Evolutionary conservation across 2,113 vertebrate genomes (phyloP).

Genomic region (Meleagris gallopavo): DNA sequence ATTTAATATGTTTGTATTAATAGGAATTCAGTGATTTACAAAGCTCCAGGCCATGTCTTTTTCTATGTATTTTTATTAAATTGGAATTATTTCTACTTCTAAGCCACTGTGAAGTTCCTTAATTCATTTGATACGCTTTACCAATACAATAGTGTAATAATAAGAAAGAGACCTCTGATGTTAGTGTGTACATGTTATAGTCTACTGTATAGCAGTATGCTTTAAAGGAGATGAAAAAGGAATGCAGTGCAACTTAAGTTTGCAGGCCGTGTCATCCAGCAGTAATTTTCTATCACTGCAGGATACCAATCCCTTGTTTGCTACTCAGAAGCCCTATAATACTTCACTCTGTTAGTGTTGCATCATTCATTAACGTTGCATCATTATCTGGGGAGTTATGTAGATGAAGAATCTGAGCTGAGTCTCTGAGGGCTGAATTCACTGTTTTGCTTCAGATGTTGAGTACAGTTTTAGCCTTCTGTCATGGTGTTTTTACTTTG

Average conservation of each 20-base stretch:
- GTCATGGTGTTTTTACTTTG: neutral
- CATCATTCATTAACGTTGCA: neutral
- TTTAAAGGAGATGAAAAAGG: neutral
- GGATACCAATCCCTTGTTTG: constrained; percentile 20
- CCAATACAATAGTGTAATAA: neutral
- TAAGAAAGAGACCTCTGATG: neutral
- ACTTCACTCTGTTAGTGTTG: neutral
- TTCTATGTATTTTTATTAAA: neutral
- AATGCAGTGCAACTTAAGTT: neutral
- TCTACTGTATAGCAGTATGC: neutral
- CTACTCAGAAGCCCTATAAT: constrained; percentile 10
- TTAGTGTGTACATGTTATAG: neutral
- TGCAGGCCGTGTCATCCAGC: neutral
- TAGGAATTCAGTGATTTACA: constrained; percentile 8
- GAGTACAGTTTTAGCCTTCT: neutral
- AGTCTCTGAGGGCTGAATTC: neutral
- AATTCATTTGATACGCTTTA: constrained; percentile 45
- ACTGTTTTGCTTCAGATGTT: neutral
- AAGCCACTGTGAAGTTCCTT: neutral
- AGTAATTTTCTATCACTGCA: constrained; percentile 52
- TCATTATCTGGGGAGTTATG: neutral
- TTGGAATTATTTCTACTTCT: constrained; percentile 20
- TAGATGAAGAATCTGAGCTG: neutral
- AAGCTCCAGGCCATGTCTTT: neutral
- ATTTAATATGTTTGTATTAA: constrained; percentile 40